Base-by-base conservation (phyloP, 2,888 invertebrate species). In the Hartigia nigra region DNA sequence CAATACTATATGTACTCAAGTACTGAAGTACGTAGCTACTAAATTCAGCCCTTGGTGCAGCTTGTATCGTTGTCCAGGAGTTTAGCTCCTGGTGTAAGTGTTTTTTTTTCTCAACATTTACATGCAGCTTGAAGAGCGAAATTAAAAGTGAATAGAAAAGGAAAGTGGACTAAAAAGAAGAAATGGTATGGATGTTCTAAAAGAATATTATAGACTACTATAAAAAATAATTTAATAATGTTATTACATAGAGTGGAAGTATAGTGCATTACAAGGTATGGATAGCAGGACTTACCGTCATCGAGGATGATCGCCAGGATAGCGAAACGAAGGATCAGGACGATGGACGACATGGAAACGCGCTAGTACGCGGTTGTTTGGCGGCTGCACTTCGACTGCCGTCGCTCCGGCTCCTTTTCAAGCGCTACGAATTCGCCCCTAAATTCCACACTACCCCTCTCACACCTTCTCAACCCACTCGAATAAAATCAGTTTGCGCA, bases 381-480 rank as follows among this genome's bases (percentile, higher is more conserved):
- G 82, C 82, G 82, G 84, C 81, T 82, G 83, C 82, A 82, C 82
- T 84, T 83, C 81, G 82, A 87, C 86, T 86, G 85, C 39, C 82
- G 77, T 31, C 12, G n/a, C n/a, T 72, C 12, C 12, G 72, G 31
- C 34, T 72, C 31, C 72, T 72, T 86, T 84, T 81, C 81, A 85
- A 85, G 84, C 84, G 82, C 82, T 83, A 82, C 82, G 82, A 85
- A 85, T 86, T 84, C 83, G 78, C 83, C 86, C 86, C 86, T 82
- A 82, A 86, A 87, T 83, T 86, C 82, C 85, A 84, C 86, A 86
- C 84, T 82, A 83, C 83, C 84, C 84, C 55, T 9, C 55, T 55
- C 0, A 23, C 55, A 55, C 55, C 55, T 85, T 81, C 83, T 82
- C 81, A 76, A n/a, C 70, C 34, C 75, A 37, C 76, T 75, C 78